Evolutionary conservation across 2,888 invertebrate genomes (phyloP), one percentile per base, ranked within the genome.

Genomic region (Pristionchus arcanus): DNA sequence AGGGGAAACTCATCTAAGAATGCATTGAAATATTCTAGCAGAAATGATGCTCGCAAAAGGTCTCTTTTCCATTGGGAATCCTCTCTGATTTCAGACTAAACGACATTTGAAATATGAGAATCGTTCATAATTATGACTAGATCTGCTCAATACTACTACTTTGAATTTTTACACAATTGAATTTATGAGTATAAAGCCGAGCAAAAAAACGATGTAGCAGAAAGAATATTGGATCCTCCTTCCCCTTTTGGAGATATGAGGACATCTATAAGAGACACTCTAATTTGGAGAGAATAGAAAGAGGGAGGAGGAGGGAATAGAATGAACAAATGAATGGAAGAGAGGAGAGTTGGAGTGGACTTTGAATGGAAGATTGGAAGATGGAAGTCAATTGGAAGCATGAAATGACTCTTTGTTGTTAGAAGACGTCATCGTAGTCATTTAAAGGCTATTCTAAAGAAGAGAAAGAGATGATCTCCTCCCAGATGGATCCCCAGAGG

Each of bases 311-410:
- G 13, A 77, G 68, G 68, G 77, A 77, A 77, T 77, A 77, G 77
- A 77, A 77, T 77, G 77, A 77, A 77, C 77, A 77, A 77, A 77
- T 77, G 77, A 77, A 77, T 77, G 77, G 42, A 77, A 59, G n/a
- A 59, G n/a, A 19, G 42, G 83, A 59, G 84, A 59, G 84, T 53
- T 84, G 49, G 55, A 84, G 55, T 59, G 84, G 55, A 59, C 59
- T 59, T 84, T 84, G 53, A 53, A 53, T 83, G 49, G 83, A 83
- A 37, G 37, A 37, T 83, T 34, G 83, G 83, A n/a, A 19, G 83
- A 49, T n/a, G n/a, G 42, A 53, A 42, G 53, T 83, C 53, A 83
- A 53, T 53, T 53, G 9, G 53, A 83, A 83, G 42, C 25, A 83
- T 2, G 71, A 16, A 21, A 71, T 16, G 19, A 34, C 31, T 13